Conservation (phyloP, 2,888 invertebrate genomes). For the Caenorhabditis becei region DNA sequence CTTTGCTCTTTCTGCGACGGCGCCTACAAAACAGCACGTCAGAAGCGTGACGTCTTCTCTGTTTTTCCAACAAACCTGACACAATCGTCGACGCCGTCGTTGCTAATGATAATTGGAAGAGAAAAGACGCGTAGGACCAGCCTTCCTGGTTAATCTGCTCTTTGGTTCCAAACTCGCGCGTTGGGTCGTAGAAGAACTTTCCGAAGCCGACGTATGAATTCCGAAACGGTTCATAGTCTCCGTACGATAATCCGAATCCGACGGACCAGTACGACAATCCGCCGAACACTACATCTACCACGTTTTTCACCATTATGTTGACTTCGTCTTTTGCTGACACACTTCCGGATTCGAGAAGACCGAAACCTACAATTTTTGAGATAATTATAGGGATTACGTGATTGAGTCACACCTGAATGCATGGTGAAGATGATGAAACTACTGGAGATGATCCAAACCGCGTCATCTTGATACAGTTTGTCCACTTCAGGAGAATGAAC, state of each 20-base stretch:
- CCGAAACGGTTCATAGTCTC: constrained; percentile 68
- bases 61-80: constrained; percentile 68
- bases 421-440: constrained; percentile 80
- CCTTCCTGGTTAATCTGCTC: constrained; percentile 73
- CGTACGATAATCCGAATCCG: constrained; percentile 88
- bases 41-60: constrained; percentile 5
- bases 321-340: constrained; percentile 80
- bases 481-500: constrained; percentile 64
- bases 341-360: constrained; percentile 79
- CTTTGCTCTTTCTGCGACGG: constrained; percentile 80
- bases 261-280: constrained; percentile 95
- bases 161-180: constrained; percentile 53
- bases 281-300: constrained; percentile 90
- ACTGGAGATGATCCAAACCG: constrained; percentile 79
- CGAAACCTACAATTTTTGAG: constrained; percentile 72
- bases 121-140: constrained; percentile 79
- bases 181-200: constrained; percentile 79
- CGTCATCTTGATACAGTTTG: constrained; percentile 77
- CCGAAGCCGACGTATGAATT: constrained; percentile 79
- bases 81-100: constrained; percentile 81
- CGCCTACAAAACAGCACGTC: constrained; percentile 68
- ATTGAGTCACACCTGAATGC: constrained; percentile 74
- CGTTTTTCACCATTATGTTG: constrained; percentile 92
- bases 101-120: constrained; percentile 78
- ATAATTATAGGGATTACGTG: background rate